Base-by-base conservation (phyloP, 2,113 vertebrate species). In the Gobio gobio region DNA sequence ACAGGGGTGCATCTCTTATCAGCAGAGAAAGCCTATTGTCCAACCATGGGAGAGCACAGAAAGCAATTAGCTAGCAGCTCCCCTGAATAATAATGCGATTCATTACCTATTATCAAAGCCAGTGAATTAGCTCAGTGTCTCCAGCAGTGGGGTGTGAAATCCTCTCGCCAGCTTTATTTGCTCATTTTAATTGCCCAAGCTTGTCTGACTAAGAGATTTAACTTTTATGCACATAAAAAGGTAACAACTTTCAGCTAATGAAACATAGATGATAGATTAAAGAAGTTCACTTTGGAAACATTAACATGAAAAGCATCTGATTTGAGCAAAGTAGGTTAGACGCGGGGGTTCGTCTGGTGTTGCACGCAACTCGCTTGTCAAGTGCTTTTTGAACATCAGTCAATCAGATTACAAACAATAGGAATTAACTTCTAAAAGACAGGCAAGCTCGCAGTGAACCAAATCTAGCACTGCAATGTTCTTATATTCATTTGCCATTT, bases 21-120 rank as follows among this genome's bases (percentile, higher is more conserved):
- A 75, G 91, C 87, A 88, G 88, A 90, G 92, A 93, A 93, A 93
- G 91, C 91, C 93, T 91, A 94, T 94, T 95, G 94, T 95, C 93
- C 94, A 91, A 94, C 91, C 84, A 87, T 92, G 90, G 92, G 93
- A 94, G 91, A 93, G 83, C 84, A 94, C 93, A 94, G 93, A 95
- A 95, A 94, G 94, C 94, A 95, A 95, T 95, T 95, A 95, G 94
- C 91, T 90, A 86, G 66, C 81, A 72, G 89, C 91, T 91, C 83
- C 86, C 89, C 90, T 90, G 93, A 94, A 95, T 93, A 94, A 94
- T 94, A 94, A 95, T 93, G 93, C 87, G 83, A 92, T 94, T 95
- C 94, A 94, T 95, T 95, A 94, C 92, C 91, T 92, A 93, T 92
- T 94, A 95, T 93, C 95, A 95, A 95, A 94, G 93, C 90, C 85